Conservation (phyloP, 2,888 invertebrate species). For the Apamea crenata region DNA sequence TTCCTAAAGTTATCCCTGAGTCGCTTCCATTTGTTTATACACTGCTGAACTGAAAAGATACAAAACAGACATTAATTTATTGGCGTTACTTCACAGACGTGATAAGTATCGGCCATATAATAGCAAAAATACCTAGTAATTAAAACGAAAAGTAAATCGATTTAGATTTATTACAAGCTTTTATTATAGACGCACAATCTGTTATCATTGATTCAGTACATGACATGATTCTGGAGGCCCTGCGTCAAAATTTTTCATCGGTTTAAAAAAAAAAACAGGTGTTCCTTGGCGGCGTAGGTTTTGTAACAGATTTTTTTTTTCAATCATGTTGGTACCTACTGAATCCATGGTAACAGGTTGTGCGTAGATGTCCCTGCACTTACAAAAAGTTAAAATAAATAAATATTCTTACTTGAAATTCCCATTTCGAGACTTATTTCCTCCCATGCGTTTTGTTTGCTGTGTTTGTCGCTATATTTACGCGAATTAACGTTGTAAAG, state of each 20-base stretch:
- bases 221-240: not conserved
- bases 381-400: not conserved
- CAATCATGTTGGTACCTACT: not conserved
- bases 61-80: slow-evolving; percentile 8
- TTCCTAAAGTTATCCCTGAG: slow-evolving; percentile 49
- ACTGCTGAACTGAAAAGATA: slow-evolving; percentile 24
- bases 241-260: too few relatives aligned
- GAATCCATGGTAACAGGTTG: not conserved
- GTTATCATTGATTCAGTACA: not conserved
- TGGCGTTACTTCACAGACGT: not conserved
- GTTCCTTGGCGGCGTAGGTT: too few relatives aligned
- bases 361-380: not conserved
- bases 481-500: slow-evolving; percentile 40
- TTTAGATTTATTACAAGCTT: not conserved
- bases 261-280: too few relatives aligned
- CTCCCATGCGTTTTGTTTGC: slow-evolving; percentile 40
- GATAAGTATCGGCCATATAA: not conserved
- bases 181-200: not conserved
- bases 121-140: slow-evolving; percentile 16
- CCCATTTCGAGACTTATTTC: slow-evolving; percentile 39
- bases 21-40: slow-evolving; percentile 37
- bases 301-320: not conserved
- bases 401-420: slow-evolving; percentile 35
- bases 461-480: slow-evolving; percentile 29
- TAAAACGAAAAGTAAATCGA: not conserved